These are phyloP conservation scores for Phrynocephalus vlangalii DNA, from an alignment of 2,797 vertebrate species.

Conservation along the genomic window DNA sequence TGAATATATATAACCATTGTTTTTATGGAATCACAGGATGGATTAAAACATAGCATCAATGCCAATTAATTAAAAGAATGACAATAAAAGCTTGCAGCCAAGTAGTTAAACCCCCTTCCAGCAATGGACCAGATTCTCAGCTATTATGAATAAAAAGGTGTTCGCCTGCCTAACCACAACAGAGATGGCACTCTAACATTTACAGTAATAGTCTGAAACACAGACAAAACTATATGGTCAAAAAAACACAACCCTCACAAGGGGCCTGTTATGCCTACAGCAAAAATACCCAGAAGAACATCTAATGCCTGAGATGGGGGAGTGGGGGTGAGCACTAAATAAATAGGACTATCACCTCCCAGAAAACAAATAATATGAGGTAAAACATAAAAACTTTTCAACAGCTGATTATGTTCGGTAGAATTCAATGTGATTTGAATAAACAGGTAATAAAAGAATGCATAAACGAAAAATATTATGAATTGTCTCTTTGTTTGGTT, in stretches of 20 bases:
- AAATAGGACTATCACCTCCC: neutral
- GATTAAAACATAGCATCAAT: neutral
- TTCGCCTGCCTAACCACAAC: neutral
- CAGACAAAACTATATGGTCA: neutral
- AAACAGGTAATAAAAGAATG: neutral
- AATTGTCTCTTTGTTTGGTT: slow-evolving; percentile 17
- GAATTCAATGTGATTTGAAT: neutral
- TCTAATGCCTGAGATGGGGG: neutral
- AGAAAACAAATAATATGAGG: neutral
- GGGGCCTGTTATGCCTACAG: neutral
- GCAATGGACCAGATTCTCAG: neutral
- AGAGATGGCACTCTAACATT: neutral
- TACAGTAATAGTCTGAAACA: neutral
- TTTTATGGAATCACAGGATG: neutral
- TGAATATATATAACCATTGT: no score
- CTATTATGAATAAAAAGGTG: neutral
- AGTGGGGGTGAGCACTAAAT: no score
- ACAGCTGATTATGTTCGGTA: slow-evolving; percentile 3
- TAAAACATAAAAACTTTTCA: slow-evolving; percentile 14
- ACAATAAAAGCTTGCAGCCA: neutral
- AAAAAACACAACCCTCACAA: neutral
- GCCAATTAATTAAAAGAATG: neutral
- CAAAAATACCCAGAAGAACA: neutral
- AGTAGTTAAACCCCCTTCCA: neutral
- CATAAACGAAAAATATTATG: neutral